Base-by-base conservation (phyloP, 1,140 invertebrate genomes). In the Phenacoccus solenopsis region DNA sequence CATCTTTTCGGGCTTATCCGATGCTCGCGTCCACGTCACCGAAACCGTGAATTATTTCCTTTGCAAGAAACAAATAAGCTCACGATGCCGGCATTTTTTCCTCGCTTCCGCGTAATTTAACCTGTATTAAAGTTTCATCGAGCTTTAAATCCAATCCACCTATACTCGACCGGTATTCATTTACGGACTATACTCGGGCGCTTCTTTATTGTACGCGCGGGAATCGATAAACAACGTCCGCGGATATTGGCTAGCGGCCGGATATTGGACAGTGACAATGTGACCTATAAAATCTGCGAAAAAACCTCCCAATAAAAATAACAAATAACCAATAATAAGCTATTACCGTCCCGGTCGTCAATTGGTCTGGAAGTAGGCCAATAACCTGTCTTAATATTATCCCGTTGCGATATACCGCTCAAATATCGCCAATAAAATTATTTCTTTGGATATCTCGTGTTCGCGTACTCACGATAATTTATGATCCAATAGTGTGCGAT, bases 311-410 rank as follows among this genome's bases (percentile, higher is more conserved):
- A 49, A 49, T 49, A 49, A 49, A 49, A 49, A 49, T 49, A 49
- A 49, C 38, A 49, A 49, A 49, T 49, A 49, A 49, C 38, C 38
- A 49, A 49, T 49, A 49, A 49, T 49, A 49, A 49, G 38, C 38
- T 16, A 49, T 49, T 49, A 49, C 38, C 38, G 38, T 49, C 38
- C 12, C 20, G 20, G 38, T 49, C 38, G 38, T 49, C 38, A 49
- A 49, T 49, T 49, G 38, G 38, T n/a, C 38, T 49, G 38, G 38
- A 49, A 49, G 38, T 49, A 49, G 38, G 13, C 38, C 38, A 49
- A 49, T 49, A 49, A 10, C 13, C 20, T 49, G 38, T 49, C 38
- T n/a, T 49, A 49, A 49, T 49, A 49, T 49, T n/a, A n/a, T 49
- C 2, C 20, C 5, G 38, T 49, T n/a, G 16, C 5, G 38, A 16